Conservation (phyloP, 2,888 invertebrate genomes). For the Spilarctia lutea region DNA sequence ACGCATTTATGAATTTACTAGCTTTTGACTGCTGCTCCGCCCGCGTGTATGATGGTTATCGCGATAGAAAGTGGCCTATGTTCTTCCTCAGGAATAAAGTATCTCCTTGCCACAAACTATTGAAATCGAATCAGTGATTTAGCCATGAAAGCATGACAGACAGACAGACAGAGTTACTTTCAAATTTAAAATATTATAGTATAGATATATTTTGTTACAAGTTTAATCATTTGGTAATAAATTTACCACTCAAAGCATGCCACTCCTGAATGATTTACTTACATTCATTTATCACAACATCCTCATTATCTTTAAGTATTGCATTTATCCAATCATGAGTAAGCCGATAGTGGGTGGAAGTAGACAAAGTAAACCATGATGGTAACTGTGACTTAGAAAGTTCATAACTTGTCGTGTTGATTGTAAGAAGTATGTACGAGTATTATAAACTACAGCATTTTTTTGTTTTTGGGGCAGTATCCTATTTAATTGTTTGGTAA, state of each 20-base stretch:
- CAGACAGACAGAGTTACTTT: no score
- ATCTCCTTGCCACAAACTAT: no score
- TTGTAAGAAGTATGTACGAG: neutral
- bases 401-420: neutral
- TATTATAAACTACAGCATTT: neutral
- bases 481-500: neutral
- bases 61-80: no score
- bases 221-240: neutral
- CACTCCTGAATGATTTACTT: neutral
- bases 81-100: no score
- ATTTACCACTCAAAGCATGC: neutral
- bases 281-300: slow-evolving; percentile 13
- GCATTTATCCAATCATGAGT: slow-evolving; percentile 18
- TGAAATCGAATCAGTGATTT: no score
- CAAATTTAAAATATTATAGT: no score
- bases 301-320: slow-evolving; percentile 17
- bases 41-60: no score
- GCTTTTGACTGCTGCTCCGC: no score
- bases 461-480: neutral
- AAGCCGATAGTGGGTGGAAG: slow-evolving; percentile 12
- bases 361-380: neutral
- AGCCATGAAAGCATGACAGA: no score
- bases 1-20: neutral
- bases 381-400: neutral
- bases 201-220: no score